Percentiles rank a stretch among this genome's conserved stretches.
Conservation (phyloP, 2,113 vertebrate genomes). For the Cryptotis parvus region DNA sequence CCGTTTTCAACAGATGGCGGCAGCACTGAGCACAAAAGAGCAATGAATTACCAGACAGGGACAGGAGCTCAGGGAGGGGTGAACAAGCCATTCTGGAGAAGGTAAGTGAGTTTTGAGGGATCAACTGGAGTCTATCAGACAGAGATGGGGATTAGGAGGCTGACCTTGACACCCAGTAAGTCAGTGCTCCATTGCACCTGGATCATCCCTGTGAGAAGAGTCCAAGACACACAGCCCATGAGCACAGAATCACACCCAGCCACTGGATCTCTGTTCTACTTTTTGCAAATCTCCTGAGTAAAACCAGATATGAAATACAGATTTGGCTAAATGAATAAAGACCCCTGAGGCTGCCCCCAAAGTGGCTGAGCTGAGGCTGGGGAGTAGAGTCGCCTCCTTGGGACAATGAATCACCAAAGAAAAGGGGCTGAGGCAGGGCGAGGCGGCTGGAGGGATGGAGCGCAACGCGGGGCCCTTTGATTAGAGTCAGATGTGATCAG, state of each 20-base stretch:
- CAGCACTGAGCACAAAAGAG: neutral
- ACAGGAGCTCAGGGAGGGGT: neutral
- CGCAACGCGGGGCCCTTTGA: conserved; percentile 57
- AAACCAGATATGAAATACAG: conserved; percentile 54
- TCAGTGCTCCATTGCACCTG: neutral
- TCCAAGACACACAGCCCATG: neutral
- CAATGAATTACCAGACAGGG: neutral
- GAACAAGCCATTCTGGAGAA: neutral
- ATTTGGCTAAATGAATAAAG: conserved; percentile 76
- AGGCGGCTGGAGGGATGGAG: conserved; percentile 59
- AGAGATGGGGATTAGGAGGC: neutral
- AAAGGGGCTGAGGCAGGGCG: conserved; percentile 54
- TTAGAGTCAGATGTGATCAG: conserved; percentile 74
- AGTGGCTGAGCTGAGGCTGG: conserved; percentile 65
- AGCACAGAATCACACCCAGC: conserved; percentile 32
- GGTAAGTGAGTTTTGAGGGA: neutral
- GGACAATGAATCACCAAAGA: conserved; percentile 75
- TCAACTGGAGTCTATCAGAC: conserved; percentile 20
- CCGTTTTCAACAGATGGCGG: neutral
- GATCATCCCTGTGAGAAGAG: neutral
- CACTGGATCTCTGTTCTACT: conserved; percentile 25
- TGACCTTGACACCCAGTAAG: neutral
- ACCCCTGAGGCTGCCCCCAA: conserved; percentile 66
- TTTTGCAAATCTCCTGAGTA: neutral
- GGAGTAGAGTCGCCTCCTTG: conserved; percentile 68